phyloP scores from a whole-genome alignment of 1,140 invertebrate genomes.

The Pseudomyrmex flavicornis region DNA sequence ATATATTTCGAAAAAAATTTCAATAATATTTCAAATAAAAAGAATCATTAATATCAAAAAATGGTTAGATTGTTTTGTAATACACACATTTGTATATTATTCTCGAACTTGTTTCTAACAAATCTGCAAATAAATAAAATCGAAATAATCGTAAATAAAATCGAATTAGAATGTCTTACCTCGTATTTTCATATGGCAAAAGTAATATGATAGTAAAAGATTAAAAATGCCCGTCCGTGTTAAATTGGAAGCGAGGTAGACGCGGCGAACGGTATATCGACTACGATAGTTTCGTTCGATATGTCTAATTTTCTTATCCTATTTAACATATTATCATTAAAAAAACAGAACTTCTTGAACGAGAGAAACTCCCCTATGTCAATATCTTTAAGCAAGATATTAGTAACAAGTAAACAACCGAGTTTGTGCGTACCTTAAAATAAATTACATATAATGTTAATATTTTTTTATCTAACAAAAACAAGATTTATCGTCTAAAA shows the following conservation, averaged over 20 bases:
- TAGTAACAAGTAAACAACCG: conserved; percentile 34
- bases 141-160: conserved; percentile 44
- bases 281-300: neutral
- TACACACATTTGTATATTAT: neutral
- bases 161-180: conserved; percentile 35
- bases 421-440: conserved; percentile 10
- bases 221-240: conserved; percentile 16
- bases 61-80: neutral
- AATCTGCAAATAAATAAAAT: conserved; percentile 32
- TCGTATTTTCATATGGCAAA: conserved; percentile 23
- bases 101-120: neutral
- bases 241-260: neutral
- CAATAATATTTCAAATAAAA: too few species aligned
- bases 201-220: conserved; percentile 29
- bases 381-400: conserved; percentile 29
- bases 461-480: conserved; percentile 3
- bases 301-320: conserved; percentile 1
- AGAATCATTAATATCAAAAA: too few species aligned
- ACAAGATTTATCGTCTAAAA: conserved; percentile 39
- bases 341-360: neutral
- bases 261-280: neutral
- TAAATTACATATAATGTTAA: neutral
- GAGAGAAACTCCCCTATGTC: neutral
- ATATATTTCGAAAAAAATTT: neutral
- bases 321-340: conserved; percentile 10